These are phyloP conservation scores for Drosophila nasuta DNA, from an alignment of 1,140 invertebrate species.

Conservation along the genomic window DNA sequence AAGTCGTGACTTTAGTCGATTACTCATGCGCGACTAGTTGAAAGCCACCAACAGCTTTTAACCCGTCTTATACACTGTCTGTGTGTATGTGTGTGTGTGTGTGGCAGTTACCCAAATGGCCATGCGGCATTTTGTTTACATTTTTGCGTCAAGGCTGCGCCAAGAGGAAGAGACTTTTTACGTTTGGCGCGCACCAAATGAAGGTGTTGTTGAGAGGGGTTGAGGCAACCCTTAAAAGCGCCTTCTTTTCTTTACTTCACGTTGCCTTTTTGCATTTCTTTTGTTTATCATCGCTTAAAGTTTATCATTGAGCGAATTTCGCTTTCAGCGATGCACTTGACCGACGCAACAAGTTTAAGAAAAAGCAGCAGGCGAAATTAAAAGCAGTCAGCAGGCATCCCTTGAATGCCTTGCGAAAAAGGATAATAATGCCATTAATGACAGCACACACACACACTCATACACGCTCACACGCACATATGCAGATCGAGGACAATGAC, in stretches of 20 bases:
- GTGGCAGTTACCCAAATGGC: constrained; percentile 38
- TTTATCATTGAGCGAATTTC: constrained; percentile 56
- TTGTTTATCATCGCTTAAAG: constrained; percentile 53
- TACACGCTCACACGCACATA: constrained; percentile 4
- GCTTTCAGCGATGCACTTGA: constrained; percentile 62
- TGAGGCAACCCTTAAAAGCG: constrained; percentile 41
- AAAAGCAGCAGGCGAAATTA: constrained; percentile 51
- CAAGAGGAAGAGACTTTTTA: constrained; percentile 22
- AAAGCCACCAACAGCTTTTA: neutral
- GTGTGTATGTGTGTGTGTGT: constrained; percentile 27
- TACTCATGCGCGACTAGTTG: constrained; percentile 58
- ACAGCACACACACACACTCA: constrained; percentile 28
- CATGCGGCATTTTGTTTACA: constrained; percentile 64
- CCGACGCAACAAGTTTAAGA: constrained; percentile 72
- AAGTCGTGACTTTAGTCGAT: constrained; percentile 59
- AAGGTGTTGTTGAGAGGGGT: neutral
- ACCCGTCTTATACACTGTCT: constrained; percentile 6
- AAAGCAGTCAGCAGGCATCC: constrained; percentile 41
- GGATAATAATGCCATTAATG: constrained; percentile 73
- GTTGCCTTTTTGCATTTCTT: constrained; percentile 9
- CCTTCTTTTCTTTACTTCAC: neutral
- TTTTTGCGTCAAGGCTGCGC: constrained; percentile 52
- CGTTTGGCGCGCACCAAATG: constrained; percentile 33
- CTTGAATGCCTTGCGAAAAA: constrained; percentile 36
- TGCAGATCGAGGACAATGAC: constrained; percentile 35